Evolutionary conservation across 2,888 invertebrate genomes (phyloP).

Genomic region (Nomada ruficornis): DNA sequence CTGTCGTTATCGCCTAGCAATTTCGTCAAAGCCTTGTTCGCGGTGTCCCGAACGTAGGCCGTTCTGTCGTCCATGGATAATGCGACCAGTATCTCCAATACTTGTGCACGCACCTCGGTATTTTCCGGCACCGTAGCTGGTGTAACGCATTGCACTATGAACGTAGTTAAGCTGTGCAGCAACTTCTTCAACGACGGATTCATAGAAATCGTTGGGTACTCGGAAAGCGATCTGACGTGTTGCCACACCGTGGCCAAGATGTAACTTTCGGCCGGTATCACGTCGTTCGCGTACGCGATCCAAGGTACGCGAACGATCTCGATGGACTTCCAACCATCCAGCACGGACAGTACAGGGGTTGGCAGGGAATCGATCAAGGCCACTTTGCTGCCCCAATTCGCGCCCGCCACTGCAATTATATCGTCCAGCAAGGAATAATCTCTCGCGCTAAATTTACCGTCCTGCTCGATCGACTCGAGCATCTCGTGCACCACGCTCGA

Average conservation of each 20-base stretch:
- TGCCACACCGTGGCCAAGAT: conserved; percentile 90
- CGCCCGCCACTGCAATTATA: conserved; percentile 82
- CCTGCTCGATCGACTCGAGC: conserved; percentile 81
- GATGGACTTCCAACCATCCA: conserved; percentile 88
- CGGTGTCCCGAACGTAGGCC: conserved; percentile 89
- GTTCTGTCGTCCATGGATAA: conserved; percentile 91
- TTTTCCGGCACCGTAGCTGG: conserved; percentile 87
- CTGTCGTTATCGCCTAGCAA: conserved; percentile 88
- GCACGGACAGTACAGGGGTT: conserved; percentile 85
- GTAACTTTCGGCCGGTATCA: conserved; percentile 93
- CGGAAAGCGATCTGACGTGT: conserved; percentile 88
- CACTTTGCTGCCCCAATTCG: conserved; percentile 85
- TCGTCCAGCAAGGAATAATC: conserved; percentile 84
- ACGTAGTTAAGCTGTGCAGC: conserved; percentile 87
- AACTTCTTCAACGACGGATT: conserved; percentile 88
- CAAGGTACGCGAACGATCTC: conserved; percentile 87
- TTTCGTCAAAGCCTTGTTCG: conserved; percentile 87
- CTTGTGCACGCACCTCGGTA: conserved; percentile 87
- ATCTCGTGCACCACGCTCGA: conserved; percentile 85
- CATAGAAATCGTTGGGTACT: conserved; percentile 86
- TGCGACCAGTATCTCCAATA: conserved; percentile 90
- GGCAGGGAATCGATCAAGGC: conserved; percentile 86
- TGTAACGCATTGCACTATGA: conserved; percentile 87
- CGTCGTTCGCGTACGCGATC: conserved; percentile 90
- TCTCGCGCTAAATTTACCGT: conserved; percentile 84